Percentiles rank a stretch among this genome's conserved stretches.
phyloP scores from a whole-genome alignment of 2,888 invertebrate species.

The Kryphioiulus occultus region DNA sequence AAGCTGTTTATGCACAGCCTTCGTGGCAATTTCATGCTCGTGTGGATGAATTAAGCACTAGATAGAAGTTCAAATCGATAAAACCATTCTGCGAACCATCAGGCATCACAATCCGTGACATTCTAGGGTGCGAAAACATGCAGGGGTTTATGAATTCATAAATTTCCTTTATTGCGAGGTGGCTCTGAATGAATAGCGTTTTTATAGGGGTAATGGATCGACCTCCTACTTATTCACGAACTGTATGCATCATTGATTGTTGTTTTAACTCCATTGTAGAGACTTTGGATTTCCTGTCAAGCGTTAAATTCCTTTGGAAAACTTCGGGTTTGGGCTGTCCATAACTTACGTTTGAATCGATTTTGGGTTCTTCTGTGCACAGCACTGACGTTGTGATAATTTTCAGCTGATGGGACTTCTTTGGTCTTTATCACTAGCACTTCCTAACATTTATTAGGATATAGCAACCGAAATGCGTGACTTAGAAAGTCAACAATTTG shows the following conservation, averaged over 20 bases:
- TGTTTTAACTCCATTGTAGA: neutral
- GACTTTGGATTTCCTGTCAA: neutral
- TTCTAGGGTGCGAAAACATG: neutral
- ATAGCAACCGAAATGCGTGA: no score
- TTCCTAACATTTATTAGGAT: no score
- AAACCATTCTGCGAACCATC: constrained; percentile 20
- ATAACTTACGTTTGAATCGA: neutral
- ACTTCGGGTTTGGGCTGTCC: neutral
- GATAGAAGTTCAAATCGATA: neutral
- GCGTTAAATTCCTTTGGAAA: neutral
- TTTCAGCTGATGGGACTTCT: no score
- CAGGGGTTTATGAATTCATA: constrained; percentile 36
- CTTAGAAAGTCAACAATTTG: no score
- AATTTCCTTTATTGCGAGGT: constrained; percentile 3
- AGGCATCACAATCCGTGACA: neutral
- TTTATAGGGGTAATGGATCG: neutral
- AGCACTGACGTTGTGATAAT: no score
- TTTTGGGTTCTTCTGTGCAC: neutral
- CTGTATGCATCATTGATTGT: neutral
- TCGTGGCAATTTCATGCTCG: neutral
- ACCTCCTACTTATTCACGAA: neutral
- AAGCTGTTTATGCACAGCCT: neutral
- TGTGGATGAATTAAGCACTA: neutral
- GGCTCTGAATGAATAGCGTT: neutral
- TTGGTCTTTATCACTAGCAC: no score